Percentiles rank a stretch among this genome's conserved stretches.
These are phyloP conservation scores for Zoanthus solanderi DNA, from an alignment of 92 coral and sea anemone species.

Conservation along the genomic window DNA sequence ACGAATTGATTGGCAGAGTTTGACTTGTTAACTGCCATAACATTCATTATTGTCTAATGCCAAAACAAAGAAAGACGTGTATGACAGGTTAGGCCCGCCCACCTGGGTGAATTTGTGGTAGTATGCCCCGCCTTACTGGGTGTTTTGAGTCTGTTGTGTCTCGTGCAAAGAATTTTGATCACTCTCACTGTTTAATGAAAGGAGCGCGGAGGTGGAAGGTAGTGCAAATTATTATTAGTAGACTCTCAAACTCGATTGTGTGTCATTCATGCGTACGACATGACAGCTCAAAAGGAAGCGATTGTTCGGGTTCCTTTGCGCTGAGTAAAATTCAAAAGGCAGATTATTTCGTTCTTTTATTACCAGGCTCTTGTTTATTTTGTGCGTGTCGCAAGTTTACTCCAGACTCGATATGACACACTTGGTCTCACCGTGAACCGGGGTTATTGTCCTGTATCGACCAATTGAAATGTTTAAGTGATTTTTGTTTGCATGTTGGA, in stretches of 20 bases:
- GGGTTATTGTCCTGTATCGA: conserved; percentile 36
- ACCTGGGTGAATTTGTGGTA: conserved; percentile 95
- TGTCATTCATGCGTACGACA: conserved; percentile 79
- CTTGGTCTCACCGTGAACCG: conserved; percentile 27
- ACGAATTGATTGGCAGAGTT: conserved; percentile 90
- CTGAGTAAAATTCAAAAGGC: conserved; percentile 53
- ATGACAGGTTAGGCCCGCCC: conserved; percentile 99
- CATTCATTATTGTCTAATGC: conserved; percentile 99
- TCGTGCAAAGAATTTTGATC: conserved; percentile 79
- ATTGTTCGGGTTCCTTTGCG: conserved; percentile 86
- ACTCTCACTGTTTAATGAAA: conserved; percentile 82
- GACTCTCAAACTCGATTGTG: conserved; percentile 77
- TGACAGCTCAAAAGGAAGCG: conserved; percentile 94
- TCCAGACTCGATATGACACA: conserved; percentile 45
- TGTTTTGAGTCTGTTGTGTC: conserved; percentile 91
- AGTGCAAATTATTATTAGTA: conserved; percentile 76
- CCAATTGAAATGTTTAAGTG: conserved; percentile 49
- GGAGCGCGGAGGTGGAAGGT: conserved; percentile 83
- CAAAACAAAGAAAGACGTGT: conserved; percentile 97
- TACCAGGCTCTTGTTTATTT: conserved; percentile 69
- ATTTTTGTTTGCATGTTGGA: conserved; percentile 42
- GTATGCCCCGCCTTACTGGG: conserved; percentile 98
- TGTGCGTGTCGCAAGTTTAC: conserved; percentile 48
- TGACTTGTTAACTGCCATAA: conserved; percentile 99
- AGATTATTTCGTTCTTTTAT: conserved; percentile 67